phyloP scores from a whole-genome alignment of 2,888 invertebrate genomes.

The Scrobipalpa costella region DNA sequence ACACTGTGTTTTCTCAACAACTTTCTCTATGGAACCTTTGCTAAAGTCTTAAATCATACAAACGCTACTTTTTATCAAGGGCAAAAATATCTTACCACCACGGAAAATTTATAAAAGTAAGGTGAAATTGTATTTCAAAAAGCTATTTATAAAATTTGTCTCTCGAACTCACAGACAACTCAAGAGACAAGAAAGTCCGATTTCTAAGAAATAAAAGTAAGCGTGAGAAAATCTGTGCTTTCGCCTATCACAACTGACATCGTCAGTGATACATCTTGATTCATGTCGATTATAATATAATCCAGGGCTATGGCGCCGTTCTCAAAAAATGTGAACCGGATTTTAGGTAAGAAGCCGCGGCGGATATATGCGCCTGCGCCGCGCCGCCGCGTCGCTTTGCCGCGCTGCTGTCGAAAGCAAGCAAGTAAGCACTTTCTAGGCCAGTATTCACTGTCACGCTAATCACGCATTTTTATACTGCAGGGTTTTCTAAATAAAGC shows the following conservation, averaged over 20 bases:
- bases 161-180: no score
- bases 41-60: no score
- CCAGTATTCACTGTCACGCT: constrained; percentile 66
- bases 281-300: not conserved
- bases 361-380: constrained; percentile 24
- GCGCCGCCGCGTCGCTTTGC: constrained; percentile 39
- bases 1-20: no score
- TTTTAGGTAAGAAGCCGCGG: constrained; percentile 54
- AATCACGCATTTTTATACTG: constrained; percentile 68
- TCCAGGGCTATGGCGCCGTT: constrained; percentile 31
- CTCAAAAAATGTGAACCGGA: constrained; percentile 64
- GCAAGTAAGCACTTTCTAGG: constrained; percentile 71
- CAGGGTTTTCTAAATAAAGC: constrained; percentile 53
- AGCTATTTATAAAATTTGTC: no score
- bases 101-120: no score
- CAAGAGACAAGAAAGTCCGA: not conserved
- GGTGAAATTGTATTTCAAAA: no score
- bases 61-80: no score
- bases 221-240: constrained; percentile 5
- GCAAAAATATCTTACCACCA: no score
- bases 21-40: no score
- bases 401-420: constrained; percentile 56
- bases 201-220: not conserved
- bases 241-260: constrained; percentile 3
- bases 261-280: constrained; percentile 7